Evolutionary conservation across 23 tunicate genomes (phyloP), one percentile per base, ranked within the genome.

Genomic region (Styela plicata): DNA sequence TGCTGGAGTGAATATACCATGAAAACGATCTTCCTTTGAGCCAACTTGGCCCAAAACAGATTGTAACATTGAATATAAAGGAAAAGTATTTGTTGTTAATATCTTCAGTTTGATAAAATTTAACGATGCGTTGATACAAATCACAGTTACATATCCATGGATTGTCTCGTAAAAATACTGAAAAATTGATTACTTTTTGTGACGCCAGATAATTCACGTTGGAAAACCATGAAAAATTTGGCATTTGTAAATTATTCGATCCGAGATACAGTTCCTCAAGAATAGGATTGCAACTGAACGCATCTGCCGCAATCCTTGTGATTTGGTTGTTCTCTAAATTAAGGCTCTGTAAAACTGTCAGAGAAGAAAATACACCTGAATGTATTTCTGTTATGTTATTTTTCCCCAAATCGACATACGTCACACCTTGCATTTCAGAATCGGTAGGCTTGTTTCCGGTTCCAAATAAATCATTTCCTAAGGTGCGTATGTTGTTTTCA

Each of bases 111-210:
- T 67, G n/a, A 0, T 18, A 29, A 29, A 67, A 67, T 22, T 27
- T 16, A 1, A 24, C 22, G 24, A 19, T 67, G 19, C 16, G 16
- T 16, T 29, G 30, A 67, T 67, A 29, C 24, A 67, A 24, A 16
- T 67, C 18, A 67, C 71, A 67, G 71, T 67, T 29, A 24, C 71
- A 67, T 16, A 16, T 27, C 71, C 71, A 67, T 13, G 71, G 71
- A 67, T 67, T 67, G 18, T 67, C 24, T 67, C 22, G 30, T 24
- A 67, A 22, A 67, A 25, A 67, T 16, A 24, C 19, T 67, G 31
- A 44, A 44, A 44, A 44, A 44, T 44, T 44, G 57, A 13, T 44
- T 44, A 44, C 7, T 44, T 44, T 44, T 44, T 44, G 57, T 44
- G 57, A 44, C 7, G 57, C 7, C 7, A 13, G 57, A 44, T 44